Evolutionary conservation across 2,888 invertebrate genomes (phyloP).

Genomic region (Yponomeuta cagnagella): DNA sequence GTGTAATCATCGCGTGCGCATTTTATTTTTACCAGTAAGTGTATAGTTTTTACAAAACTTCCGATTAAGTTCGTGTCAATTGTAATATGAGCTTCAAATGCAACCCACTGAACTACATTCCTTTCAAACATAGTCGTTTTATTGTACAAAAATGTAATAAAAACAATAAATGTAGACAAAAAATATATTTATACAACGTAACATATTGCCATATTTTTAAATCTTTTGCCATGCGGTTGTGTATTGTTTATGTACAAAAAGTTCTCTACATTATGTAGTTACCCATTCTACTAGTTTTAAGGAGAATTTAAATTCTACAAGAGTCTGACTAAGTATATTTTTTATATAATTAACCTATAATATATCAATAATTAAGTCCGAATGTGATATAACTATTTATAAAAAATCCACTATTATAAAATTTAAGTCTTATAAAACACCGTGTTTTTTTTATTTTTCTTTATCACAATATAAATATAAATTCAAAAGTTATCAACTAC

Average conservation of each 20-base stretch:
- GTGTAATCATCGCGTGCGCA: not conserved
- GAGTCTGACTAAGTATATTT: constrained; percentile 64
- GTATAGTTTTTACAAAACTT: not conserved
- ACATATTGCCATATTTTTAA: constrained; percentile 51
- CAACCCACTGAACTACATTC: constrained; percentile 12
- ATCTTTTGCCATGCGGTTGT: constrained; percentile 67
- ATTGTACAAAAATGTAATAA: constrained; percentile 10
- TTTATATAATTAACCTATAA: constrained; percentile 46
- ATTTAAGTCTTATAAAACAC: constrained; percentile 15
- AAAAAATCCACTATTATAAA: constrained; percentile 23
- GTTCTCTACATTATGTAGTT: constrained; percentile 44
- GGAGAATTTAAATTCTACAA: constrained; percentile 60
- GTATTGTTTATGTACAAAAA: constrained; percentile 59
- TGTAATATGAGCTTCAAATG: not conserved
- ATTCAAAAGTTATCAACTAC: not conserved
- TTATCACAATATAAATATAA: not conserved
- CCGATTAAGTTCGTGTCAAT: not conserved
- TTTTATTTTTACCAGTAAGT: not conserved
- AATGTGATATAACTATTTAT: constrained; percentile 70
- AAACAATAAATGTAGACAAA: constrained; percentile 1
- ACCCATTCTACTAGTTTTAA: constrained; percentile 56
- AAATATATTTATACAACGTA: constrained; percentile 10
- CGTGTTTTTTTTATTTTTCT: not conserved
- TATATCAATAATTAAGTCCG: constrained; percentile 37
- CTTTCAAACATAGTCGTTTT: not conserved